These are phyloP conservation scores for Atta cephalotes DNA, from an alignment of 1,140 invertebrate species.

Conservation along the genomic window DNA sequence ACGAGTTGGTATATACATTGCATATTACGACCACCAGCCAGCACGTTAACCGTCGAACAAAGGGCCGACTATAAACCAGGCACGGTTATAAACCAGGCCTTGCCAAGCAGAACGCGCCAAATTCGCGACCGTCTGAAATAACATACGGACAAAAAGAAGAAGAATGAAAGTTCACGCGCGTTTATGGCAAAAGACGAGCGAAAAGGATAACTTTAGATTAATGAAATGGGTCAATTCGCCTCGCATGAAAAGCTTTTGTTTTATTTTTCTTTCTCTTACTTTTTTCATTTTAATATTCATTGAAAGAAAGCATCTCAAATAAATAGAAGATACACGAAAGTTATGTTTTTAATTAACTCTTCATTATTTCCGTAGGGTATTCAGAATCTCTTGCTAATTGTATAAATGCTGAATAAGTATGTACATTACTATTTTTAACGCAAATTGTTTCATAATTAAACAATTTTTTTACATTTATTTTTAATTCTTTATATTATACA, in stretches of 20 bases:
- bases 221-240: neutral
- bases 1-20: conserved; percentile 29
- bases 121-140: conserved; percentile 64
- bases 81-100: conserved; percentile 56
- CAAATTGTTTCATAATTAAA: no score
- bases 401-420: no score
- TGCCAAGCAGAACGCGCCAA: conserved; percentile 59
- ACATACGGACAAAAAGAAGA: conserved; percentile 19
- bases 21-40: conserved; percentile 50
- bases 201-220: neutral
- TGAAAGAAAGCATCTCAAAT: neutral
- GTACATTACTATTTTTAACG: no score
- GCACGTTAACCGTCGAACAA: conserved; percentile 66
- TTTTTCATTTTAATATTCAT: neutral
- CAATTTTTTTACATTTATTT: no score
- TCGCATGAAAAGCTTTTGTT: neutral
- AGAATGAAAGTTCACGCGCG: neutral
- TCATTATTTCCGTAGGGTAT: no score
- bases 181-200: neutral
- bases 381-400: no score
- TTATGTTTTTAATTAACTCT: no score
- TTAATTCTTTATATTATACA: no score
- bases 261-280: neutral
- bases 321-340: neutral
- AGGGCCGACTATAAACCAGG: conserved; percentile 67